Conservation (phyloP, 2,888 invertebrate genomes). For the Amiota minor region DNA sequence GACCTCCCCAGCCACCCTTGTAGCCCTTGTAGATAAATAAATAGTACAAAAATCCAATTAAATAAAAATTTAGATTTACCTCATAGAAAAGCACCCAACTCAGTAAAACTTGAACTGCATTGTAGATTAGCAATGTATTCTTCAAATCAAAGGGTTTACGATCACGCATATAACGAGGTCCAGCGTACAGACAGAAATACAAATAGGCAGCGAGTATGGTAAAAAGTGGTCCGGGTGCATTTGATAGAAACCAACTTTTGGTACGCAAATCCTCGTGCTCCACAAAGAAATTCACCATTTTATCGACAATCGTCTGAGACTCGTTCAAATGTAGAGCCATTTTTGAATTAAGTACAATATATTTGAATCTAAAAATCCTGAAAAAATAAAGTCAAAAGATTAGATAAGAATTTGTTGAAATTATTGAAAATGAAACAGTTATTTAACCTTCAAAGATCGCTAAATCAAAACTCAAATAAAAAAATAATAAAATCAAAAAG, state of each 20-base stretch:
- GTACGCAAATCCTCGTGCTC: slow-evolving; percentile 73
- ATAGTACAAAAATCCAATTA: neutral
- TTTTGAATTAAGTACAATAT: too few relatives aligned
- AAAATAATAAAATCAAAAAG: too few relatives aligned
- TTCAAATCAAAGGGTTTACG: slow-evolving; percentile 88
- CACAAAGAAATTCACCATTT: slow-evolving; percentile 73
- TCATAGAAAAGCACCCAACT: slow-evolving; percentile 86
- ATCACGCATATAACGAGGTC: slow-evolving; percentile 91
- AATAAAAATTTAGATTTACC: slow-evolving; percentile 71
- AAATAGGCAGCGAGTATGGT: slow-evolving; percentile 81
- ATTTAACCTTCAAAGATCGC: too few relatives aligned
- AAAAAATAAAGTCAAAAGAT: too few relatives aligned
- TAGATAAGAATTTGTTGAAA: neutral
- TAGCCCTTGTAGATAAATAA: slow-evolving; percentile 74
- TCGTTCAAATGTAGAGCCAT: slow-evolving; percentile 70
- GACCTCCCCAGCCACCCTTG: slow-evolving; percentile 76
- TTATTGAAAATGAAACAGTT: neutral
- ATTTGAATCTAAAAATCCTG: too few relatives aligned
- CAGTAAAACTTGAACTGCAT: slow-evolving; percentile 88
- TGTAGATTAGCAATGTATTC: slow-evolving; percentile 86
- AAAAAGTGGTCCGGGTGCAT: slow-evolving; percentile 80
- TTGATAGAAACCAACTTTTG: slow-evolving; percentile 82
- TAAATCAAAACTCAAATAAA: too few relatives aligned
- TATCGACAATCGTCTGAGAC: slow-evolving; percentile 70
- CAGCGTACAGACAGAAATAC: slow-evolving; percentile 84